These are phyloP conservation scores for Otus sunia DNA, from an alignment of 2,113 vertebrate species.

Conservation along the genomic window DNA sequence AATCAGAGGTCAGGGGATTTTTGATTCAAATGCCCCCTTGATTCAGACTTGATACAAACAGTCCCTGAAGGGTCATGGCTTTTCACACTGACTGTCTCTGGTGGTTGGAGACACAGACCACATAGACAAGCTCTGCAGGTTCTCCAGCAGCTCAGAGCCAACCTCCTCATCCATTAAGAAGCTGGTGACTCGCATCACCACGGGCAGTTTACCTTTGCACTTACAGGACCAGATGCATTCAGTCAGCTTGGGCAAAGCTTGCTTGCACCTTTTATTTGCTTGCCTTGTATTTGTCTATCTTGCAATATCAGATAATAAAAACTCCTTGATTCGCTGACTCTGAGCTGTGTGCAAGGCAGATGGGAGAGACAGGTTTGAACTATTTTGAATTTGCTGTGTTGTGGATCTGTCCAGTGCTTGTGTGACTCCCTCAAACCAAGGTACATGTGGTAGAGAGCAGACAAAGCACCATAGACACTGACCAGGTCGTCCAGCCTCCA, in stretches of 20 bases:
- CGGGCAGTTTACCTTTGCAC: rapidly evolving
- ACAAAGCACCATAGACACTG: neutral
- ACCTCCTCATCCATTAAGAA: neutral
- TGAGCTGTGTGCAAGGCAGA: neutral
- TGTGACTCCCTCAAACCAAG: neutral
- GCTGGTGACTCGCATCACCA: rapidly evolving
- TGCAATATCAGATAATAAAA: neutral
- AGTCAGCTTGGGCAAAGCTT: neutral
- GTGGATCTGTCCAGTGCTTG: neutral
- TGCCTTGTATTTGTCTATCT: neutral
- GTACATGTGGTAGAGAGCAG: rapidly evolving
- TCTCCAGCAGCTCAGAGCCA: neutral
- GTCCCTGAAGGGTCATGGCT: neutral
- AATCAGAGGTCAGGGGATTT: neutral
- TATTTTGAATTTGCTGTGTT: too few relatives aligned
- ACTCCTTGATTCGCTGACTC: neutral
- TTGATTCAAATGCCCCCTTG: neutral
- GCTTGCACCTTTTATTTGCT: neutral
- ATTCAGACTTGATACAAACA: neutral
- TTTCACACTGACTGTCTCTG: neutral
- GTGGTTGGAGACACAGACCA: neutral
- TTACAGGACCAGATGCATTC: rapidly evolving
- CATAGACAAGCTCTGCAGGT: neutral
- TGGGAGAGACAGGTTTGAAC: neutral
- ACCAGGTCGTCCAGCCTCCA: neutral